Evolutionary conservation across 2,888 invertebrate genomes (phyloP), one percentile per base, ranked within the genome.

Genomic region (Sycophila texana): DNA sequence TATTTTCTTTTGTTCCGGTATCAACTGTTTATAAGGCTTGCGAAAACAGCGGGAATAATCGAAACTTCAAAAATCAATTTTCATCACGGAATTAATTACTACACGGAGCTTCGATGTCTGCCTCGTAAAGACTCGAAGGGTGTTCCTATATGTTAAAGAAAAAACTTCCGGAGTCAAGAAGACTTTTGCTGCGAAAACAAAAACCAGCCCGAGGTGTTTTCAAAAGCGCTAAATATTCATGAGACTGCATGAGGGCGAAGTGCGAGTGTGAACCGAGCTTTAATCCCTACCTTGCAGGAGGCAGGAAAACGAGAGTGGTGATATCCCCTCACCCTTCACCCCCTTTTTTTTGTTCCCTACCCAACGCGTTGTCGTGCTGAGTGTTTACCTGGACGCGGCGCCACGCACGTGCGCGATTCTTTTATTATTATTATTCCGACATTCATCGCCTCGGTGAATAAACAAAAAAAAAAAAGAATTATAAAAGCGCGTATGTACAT

Each of bases 201-300:
- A 39, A 39, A 39, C 10, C 10, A 5, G 10, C 39, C 39, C 39
- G 39, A 39, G 39, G 39, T 39, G 77, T 58, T 77, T 66, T 18
- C 60, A 18, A 47, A 63, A 63, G 13, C 63, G 47, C 63, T 63
- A 39, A 47, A 63, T 39, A 63, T 63, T 63, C 63, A 63, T 47
- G 63, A 63, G 63, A 10, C 39, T 4, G 12, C 63, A n/a, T n/a
- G n/a, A 30, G 12, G 12, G 18, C 57, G 16, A 26, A 60, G 5
- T 60, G 20, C 26, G 60, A 60, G n/a, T 53, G 53, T 53, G 53
- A 53, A 53, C n/a, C 16, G 53, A 53, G 53, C 53, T n/a, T 39
- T 53, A 53, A 53, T 53, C 53, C 53, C 53, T 39, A 39, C 39
- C 10, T 10, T 16, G 53, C 53, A n/a, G n/a, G n/a, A 53, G n/a